Evolutionary conservation across 1,140 invertebrate species (phyloP).

Genomic region (Aphaenogaster rudis): DNA sequence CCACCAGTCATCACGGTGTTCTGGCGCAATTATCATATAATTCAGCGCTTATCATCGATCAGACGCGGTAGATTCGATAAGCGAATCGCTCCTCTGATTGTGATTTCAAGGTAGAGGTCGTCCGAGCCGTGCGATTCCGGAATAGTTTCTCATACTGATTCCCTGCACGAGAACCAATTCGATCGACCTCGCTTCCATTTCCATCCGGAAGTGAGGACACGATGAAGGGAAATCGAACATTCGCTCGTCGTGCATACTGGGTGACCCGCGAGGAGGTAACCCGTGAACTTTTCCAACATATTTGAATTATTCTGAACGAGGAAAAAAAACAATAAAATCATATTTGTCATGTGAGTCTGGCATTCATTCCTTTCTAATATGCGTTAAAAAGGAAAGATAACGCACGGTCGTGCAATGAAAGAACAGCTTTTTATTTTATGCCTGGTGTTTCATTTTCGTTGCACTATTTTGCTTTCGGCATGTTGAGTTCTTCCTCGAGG

Average conservation of each 20-base stretch:
- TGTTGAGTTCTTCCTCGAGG: background rate
- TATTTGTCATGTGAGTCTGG: background rate
- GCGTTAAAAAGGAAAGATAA: background rate
- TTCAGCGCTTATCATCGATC: constrained; percentile 66
- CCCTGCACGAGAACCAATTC: constrained; percentile 65
- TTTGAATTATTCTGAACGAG: constrained; percentile 6
- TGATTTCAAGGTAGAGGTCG: constrained; percentile 75
- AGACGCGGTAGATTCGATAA: constrained; percentile 41
- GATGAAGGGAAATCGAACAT: constrained; percentile 78
- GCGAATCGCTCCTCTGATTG: constrained; percentile 22
- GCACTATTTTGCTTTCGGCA: background rate
- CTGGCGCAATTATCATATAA: constrained; percentile 54
- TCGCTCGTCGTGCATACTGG: constrained; percentile 35
- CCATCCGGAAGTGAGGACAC: constrained; percentile 75
- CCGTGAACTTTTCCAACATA: background rate
- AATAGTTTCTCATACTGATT: constrained; percentile 61
- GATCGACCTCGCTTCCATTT: constrained; percentile 78
- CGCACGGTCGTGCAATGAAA: background rate
- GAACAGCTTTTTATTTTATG: background rate
- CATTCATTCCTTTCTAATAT: background rate
- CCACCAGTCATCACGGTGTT: background rate
- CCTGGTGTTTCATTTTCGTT: background rate
- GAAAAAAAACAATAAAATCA: background rate
- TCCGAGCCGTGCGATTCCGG: constrained; percentile 60
- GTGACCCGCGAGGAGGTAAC: background rate